These are phyloP conservation scores for Tenthredo amoena DNA, from an alignment of 2,888 invertebrate species.

Conservation along the genomic window DNA sequence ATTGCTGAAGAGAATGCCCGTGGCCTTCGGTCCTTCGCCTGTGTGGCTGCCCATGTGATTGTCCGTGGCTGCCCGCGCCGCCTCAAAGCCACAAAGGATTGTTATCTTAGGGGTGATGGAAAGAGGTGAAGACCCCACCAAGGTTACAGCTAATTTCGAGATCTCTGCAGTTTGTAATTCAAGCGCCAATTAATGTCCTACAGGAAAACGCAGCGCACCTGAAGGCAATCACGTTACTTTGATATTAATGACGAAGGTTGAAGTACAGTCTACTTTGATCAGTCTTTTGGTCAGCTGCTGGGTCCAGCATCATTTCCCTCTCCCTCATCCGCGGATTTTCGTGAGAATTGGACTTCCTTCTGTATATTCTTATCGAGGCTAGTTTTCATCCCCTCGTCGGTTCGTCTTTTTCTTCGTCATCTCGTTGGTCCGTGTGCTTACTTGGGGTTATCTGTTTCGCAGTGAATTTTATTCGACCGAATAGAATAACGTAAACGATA, in stretches of 20 bases:
- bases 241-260: constrained; percentile 60
- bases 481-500: neutral
- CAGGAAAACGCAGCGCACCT: constrained; percentile 40
- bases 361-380: neutral
- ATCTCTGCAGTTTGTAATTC: constrained; percentile 59
- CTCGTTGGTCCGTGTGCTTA: neutral
- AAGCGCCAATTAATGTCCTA: constrained; percentile 57
- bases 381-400: neutral
- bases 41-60: constrained; percentile 59
- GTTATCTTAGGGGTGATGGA: constrained; percentile 66
- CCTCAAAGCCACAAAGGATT: constrained; percentile 71
- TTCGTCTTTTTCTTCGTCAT: neutral
- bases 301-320: neutral
- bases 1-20: constrained; percentile 55
- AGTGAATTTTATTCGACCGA: neutral
- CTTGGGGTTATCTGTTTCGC: neutral
- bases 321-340: neutral
- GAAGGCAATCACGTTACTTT: constrained; percentile 57
- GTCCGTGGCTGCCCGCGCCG: constrained; percentile 58
- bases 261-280: constrained; percentile 42
- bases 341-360: neutral
- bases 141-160: constrained; percentile 63
- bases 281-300: neutral
- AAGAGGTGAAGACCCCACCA: constrained; percentile 57
- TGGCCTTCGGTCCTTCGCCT: constrained; percentile 56